A percentile compares a stretch with the other conserved stretches of the same genome.
These are phyloP conservation scores for Parnassius mnemosyne DNA, from an alignment of 2,888 invertebrate species.

Conservation along the genomic window DNA sequence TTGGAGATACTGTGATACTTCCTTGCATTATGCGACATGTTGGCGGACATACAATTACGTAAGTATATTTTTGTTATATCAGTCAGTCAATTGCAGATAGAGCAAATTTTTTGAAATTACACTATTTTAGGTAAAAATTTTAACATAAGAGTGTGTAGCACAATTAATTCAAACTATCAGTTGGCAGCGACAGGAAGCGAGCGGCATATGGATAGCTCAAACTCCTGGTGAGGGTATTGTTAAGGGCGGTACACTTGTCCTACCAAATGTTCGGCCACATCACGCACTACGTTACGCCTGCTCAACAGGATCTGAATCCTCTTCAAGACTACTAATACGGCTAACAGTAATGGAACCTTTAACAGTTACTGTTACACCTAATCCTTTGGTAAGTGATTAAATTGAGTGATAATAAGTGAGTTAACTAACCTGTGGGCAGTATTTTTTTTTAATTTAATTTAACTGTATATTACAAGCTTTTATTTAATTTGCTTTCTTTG, in stretches of 20 bases:
- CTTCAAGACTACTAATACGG: conserved; percentile 83
- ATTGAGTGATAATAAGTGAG: background rate
- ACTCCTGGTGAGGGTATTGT: conserved; percentile 57
- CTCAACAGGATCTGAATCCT: conserved; percentile 83
- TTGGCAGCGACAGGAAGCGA: conserved; percentile 71
- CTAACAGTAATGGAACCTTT: conserved; percentile 85
- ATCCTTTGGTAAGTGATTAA: conserved; percentile 78
- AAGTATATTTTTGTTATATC: conserved; percentile 37
- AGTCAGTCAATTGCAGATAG: too few relatives aligned
- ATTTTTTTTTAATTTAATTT: background rate
- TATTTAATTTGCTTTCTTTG: too few relatives aligned
- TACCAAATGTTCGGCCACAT: conserved; percentile 81
- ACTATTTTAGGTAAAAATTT: background rate
- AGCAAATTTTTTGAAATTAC: too few relatives aligned
- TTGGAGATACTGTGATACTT: conserved; percentile 62
- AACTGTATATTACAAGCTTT: background rate
- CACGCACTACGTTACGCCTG: conserved; percentile 87
- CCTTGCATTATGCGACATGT: conserved; percentile 67
- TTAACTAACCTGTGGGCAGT: background rate
- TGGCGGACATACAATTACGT: conserved; percentile 62
- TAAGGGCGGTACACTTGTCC: conserved; percentile 57
- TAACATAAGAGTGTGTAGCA: background rate
- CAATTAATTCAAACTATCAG: conserved; percentile 41
- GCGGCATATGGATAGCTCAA: conserved; percentile 59
- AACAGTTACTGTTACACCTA: conserved; percentile 83